Base-by-base conservation (phyloP, 2,797 vertebrate species). In the Setipinna tenuifilis region DNA sequence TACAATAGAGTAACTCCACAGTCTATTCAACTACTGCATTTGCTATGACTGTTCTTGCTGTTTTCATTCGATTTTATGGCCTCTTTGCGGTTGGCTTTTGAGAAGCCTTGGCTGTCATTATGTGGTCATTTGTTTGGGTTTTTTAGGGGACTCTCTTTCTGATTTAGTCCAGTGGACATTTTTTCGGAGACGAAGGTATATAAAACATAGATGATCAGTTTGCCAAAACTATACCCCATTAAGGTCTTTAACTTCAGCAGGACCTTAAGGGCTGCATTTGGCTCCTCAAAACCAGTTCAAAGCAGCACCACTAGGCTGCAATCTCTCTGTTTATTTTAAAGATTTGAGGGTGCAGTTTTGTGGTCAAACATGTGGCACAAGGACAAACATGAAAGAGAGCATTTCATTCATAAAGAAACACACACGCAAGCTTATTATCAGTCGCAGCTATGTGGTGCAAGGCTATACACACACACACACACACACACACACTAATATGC, bases 51-150 rank as follows among this genome's bases (percentile, higher is more conserved):
- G 78, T 25, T 41, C 81, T 78, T 28, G 21, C 19, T 50, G 21
- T 58, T 68, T 83, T 86, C 82, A 87, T 90, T 82, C 89, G 90
- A 88, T 92, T 93, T 93, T 92, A 94, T 89, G 87, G 91, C 81
- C 81, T 87, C 88, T 87, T 89, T 92, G 91, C 88, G 91, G 92
- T 91, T 88, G 91, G 90, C 87, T 83, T 90, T 88, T 89, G 90
- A 91, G 90, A 93, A 86, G 82, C 91, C 90, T 90, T 93, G 93
- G 94, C 93, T 94, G 92, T 95, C 93, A 95, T 95, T 95, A 94
- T 90, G 93, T 86, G 91, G 93, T 93, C 61, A 91, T 87, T 84
- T 94, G 88, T 94, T 94, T 93, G 89, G 92, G 83, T 92, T 90
- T 94, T 91, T 90, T 88, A 35, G 28, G 83, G 93, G 90, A 58